These are phyloP conservation scores for Ceratitis capitata DNA, from an alignment of 1,140 invertebrate genomes.

Conservation along the genomic window DNA sequence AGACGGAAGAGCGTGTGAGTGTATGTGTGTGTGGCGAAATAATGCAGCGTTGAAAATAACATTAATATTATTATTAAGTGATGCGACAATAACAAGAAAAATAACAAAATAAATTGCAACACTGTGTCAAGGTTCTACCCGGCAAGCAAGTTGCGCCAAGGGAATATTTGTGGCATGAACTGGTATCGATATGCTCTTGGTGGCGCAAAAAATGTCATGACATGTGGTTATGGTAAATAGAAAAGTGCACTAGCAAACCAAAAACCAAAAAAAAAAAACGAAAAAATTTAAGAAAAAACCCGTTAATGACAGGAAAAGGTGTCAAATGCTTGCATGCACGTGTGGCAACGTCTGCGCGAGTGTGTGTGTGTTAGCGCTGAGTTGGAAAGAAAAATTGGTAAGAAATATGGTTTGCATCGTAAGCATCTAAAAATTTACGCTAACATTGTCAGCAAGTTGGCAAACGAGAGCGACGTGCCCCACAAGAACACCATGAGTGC, in stretches of 20 bases:
- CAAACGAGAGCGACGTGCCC: background rate
- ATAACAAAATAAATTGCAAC: background rate
- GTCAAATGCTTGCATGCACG: background rate
- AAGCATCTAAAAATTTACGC: background rate
- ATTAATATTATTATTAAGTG: slow-evolving; percentile 37
- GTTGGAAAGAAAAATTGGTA: background rate
- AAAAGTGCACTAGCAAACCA: background rate
- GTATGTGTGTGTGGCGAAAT: too few relatives aligned
- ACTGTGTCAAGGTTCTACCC: slow-evolving; percentile 16
- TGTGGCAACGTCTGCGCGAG: background rate
- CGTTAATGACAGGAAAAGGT: slow-evolving; percentile 1
- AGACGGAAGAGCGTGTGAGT: background rate
- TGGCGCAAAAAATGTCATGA: background rate
- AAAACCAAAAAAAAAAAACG: too few relatives aligned
- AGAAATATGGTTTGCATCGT: background rate
- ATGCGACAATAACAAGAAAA: slow-evolving; percentile 5
- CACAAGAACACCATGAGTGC: too few relatives aligned
- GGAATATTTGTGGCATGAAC: background rate
- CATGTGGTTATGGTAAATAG: background rate
- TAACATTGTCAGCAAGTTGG: background rate
- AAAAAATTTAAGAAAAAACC: background rate
- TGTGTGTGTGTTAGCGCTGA: too few relatives aligned
- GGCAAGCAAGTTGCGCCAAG: background rate
- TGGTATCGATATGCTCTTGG: background rate
- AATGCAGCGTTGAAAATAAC: background rate